Percentiles rank a stretch among this genome's conserved stretches.
Conservation (phyloP, 2,113 vertebrate species). For the Zosterops lateralis region DNA sequence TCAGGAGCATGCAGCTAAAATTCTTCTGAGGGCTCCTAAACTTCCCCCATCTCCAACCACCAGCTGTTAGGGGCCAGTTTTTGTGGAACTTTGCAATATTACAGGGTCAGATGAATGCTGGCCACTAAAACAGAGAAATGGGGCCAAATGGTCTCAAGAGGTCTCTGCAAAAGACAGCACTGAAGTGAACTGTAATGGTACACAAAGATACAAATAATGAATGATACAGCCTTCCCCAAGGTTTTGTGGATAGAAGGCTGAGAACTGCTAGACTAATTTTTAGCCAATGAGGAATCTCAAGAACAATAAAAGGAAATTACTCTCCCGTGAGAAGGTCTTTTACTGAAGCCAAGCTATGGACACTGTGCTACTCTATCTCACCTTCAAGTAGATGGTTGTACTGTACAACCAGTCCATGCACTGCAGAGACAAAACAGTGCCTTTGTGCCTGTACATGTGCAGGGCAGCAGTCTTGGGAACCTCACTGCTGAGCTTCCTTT, state of each 20-base stretch:
- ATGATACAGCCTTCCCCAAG: rapidly evolving
- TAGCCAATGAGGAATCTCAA: neutral
- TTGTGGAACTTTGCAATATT: neutral
- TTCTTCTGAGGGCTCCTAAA: neutral
- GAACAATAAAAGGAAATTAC: neutral
- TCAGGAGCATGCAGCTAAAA: neutral
- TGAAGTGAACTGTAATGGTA: neutral
- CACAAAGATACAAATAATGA: neutral
- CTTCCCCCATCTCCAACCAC: neutral
- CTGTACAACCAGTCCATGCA: neutral
- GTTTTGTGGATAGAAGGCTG: neutral
- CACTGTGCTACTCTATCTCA: neutral
- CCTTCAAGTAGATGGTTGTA: neutral
- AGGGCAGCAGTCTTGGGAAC: neutral
- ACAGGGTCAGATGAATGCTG: neutral
- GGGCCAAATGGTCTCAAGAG: neutral
- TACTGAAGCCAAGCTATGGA: neutral
- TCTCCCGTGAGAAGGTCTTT: neutral
- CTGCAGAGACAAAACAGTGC: neutral
- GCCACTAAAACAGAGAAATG: neutral
- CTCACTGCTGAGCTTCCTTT: neutral
- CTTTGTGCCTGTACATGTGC: rapidly evolving
- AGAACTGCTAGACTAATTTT: neutral
- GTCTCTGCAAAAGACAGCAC: neutral
- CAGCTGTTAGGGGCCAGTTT: neutral